Conservation (phyloP, 2,888 invertebrate species). For the Agriopis leucophaearia region DNA sequence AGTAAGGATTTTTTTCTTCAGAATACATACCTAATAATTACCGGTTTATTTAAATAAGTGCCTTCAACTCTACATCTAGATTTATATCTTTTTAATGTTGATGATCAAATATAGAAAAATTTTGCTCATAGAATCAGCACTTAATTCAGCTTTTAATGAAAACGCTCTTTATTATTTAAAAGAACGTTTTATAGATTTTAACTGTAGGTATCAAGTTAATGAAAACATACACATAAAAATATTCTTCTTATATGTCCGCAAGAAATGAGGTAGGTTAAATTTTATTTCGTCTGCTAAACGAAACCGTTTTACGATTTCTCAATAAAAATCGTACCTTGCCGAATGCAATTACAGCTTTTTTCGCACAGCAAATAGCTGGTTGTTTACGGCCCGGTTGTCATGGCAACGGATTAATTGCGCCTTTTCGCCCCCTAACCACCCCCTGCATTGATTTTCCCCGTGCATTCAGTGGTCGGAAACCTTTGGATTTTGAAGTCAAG, state of each 20-base stretch:
- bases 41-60: no score
- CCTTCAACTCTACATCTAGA: no score
- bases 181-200: background rate
- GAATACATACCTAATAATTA: no score
- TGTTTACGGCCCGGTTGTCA: constrained; percentile 39
- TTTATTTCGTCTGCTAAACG: constrained; percentile 16
- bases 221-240: constrained; percentile 13
- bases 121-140: no score
- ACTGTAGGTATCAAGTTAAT: constrained; percentile 2
- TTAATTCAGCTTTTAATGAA: no score
- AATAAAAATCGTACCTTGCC: constrained; percentile 24
- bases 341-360: constrained; percentile 32
- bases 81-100: no score
- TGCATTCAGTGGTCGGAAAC: constrained; percentile 27
- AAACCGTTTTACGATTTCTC: constrained; percentile 24
- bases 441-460: constrained; percentile 35
- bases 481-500: constrained; percentile 15
- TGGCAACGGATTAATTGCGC: constrained; percentile 39
- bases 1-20: no score
- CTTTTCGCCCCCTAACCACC: constrained; percentile 11
- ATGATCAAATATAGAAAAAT: no score
- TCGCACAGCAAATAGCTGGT: constrained; percentile 26
- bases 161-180: no score
- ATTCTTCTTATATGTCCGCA: constrained; percentile 22
- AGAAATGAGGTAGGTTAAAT: constrained; percentile 21